Evolutionary conservation across 2,888 invertebrate genomes (phyloP).

Genomic region (Metacarcinus magister): DNA sequence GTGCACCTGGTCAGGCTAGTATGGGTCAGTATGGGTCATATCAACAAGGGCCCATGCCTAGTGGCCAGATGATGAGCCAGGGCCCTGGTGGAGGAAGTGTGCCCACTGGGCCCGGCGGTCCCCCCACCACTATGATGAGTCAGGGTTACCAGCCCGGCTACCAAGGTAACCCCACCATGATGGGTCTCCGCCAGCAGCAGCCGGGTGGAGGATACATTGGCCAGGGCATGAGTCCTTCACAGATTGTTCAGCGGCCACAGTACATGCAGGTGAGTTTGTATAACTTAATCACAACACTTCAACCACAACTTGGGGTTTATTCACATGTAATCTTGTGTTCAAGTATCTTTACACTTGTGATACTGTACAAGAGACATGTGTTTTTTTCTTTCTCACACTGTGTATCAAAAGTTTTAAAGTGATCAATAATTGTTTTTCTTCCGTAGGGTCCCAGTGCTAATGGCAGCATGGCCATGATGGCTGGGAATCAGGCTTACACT

Average conservation of each 20-base stretch:
- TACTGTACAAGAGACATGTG: neutral
- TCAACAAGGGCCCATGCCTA: conserved; percentile 76
- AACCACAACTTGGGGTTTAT: neutral
- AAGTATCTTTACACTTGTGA: neutral
- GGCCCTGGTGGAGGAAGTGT: conserved; percentile 74
- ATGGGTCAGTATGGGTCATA: conserved; percentile 81
- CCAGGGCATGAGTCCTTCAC: conserved; percentile 78
- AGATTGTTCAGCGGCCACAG: conserved; percentile 81
- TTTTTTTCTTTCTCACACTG: neutral
- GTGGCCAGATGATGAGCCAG: conserved; percentile 80
- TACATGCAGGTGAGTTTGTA: conserved; percentile 80
- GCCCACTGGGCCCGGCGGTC: conserved; percentile 74
- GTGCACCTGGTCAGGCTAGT: conserved; percentile 72
- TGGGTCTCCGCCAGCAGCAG: conserved; percentile 80
- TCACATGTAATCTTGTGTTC: neutral
- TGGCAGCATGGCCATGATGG: conserved; percentile 81
- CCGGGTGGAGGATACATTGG: conserved; percentile 75
- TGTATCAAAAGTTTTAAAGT: neutral
- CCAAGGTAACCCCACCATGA: conserved; percentile 77
- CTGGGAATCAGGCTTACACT: conserved; percentile 78
- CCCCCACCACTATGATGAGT: conserved; percentile 78
- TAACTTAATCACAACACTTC: neutral
- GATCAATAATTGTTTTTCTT: neutral
- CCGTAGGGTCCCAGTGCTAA: conserved; percentile 79
- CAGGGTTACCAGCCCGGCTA: conserved; percentile 80